phyloP scores from a whole-genome alignment of 1,140 invertebrate genomes.

The Watersipora subatra region DNA sequence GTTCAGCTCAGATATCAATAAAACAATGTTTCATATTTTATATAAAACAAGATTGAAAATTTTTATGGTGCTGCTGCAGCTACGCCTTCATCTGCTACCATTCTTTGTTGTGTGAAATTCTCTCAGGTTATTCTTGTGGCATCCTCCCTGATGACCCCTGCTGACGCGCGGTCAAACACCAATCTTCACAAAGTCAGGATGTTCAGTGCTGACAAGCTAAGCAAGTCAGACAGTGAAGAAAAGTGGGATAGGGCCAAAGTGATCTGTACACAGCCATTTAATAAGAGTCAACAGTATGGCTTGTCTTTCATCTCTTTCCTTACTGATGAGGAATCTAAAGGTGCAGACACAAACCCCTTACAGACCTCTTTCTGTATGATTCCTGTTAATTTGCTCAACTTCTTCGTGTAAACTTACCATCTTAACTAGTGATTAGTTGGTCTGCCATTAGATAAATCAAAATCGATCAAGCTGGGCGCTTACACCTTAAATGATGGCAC shows the following conservation, averaged over 20 bases:
- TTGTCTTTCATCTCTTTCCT: constrained; percentile 63
- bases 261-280: constrained; percentile 73
- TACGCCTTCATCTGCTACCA: too few relatives aligned
- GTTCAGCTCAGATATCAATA: too few relatives aligned
- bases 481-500: constrained; percentile 49
- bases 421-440: background rate
- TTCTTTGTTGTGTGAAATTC: background rate
- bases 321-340: constrained; percentile 22
- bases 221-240: constrained; percentile 44
- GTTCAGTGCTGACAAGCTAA: constrained; percentile 54
- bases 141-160: constrained; percentile 63
- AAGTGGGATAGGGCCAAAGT: constrained; percentile 73
- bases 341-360: too few relatives aligned
- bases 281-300: constrained; percentile 61
- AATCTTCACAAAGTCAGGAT: constrained; percentile 58
- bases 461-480: constrained; percentile 42
- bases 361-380: background rate
- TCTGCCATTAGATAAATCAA: background rate
- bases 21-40: too few relatives aligned
- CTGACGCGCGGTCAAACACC: constrained; percentile 55
- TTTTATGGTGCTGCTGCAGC: too few relatives aligned
- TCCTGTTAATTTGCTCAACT: background rate
- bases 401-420: background rate
- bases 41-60: too few relatives aligned
- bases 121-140: constrained; percentile 57